Conservation (phyloP, 2,113 vertebrate species). For the Callospermophilus lateralis region DNA sequence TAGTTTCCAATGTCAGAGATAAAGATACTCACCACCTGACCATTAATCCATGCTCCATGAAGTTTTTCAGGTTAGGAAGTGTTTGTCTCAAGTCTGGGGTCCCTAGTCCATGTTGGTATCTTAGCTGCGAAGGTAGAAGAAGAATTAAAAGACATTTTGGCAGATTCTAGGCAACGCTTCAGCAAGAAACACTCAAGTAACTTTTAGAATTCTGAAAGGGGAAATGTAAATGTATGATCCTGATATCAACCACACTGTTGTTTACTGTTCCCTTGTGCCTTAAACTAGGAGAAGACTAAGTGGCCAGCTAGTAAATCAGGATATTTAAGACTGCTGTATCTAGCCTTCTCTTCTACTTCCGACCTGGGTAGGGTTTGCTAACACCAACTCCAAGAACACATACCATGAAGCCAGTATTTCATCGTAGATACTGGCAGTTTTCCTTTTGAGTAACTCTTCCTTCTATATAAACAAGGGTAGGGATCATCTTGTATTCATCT, state of each 20-base stretch:
- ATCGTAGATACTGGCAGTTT: background rate
- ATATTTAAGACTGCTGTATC: background rate
- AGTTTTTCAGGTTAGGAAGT: slow-evolving; percentile 98
- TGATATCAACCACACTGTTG: background rate
- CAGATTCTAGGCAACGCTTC: slow-evolving; percentile 19
- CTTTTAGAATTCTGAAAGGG: background rate
- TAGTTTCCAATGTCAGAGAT: background rate
- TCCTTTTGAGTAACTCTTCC: background rate
- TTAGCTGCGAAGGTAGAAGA: slow-evolving; percentile 90
- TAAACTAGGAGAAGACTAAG: slow-evolving; percentile 7
- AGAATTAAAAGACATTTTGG: slow-evolving; percentile 57
- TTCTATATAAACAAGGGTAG: background rate
- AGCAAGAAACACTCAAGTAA: background rate
- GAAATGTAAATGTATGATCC: background rate
- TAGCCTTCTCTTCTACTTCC: background rate
- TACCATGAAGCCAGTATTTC: background rate
- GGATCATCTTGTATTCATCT: background rate
- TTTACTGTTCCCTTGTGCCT: background rate
- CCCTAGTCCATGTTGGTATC: slow-evolving; percentile 97
- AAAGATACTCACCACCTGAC: slow-evolving; percentile 94
- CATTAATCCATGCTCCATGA: slow-evolving; percentile 97
- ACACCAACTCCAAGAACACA: background rate
- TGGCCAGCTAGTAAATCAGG: background rate
- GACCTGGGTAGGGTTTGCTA: background rate
- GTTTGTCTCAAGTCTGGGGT: slow-evolving; percentile 98